Percentiles rank a stretch among this genome's conserved stretches.
phyloP scores from a whole-genome alignment of 2,797 vertebrate species.

The Chloroceryle amazona region DNA sequence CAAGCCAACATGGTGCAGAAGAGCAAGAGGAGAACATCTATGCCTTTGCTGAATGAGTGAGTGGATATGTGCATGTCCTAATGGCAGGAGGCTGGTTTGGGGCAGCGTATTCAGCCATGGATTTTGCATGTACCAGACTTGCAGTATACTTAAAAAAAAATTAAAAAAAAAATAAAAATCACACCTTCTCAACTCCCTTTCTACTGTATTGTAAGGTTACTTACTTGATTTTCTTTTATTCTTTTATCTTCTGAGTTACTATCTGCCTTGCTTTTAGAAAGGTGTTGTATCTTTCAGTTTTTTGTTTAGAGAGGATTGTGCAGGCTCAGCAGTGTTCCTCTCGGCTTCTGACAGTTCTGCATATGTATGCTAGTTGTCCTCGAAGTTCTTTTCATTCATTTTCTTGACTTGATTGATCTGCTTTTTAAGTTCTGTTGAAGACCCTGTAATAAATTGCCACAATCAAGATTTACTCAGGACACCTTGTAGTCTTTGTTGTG shows the following conservation, averaged over 20 bases:
- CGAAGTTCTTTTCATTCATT: conserved; percentile 1
- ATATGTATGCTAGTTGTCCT: not conserved
- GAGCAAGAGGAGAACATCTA: conserved; percentile 95
- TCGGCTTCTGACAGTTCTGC: not conserved
- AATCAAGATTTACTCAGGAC: not conserved
- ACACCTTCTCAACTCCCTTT: not conserved
- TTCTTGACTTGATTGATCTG: not conserved
- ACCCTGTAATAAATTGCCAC: not conserved
- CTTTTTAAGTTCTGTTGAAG: not conserved
- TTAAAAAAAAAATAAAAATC: not conserved
- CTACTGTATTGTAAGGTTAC: not conserved
- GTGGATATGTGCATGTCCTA: conserved; percentile 71
- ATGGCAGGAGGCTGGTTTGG: not conserved
- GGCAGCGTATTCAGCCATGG: not conserved
- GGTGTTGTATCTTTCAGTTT: not conserved
- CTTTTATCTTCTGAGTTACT: not conserved
- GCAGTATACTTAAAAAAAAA: not conserved
- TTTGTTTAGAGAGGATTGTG: conserved; percentile 1
- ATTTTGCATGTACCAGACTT: conserved; percentile 69
- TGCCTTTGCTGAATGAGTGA: conserved; percentile 96
- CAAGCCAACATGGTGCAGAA: conserved; percentile 99
- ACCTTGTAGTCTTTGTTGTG: not conserved
- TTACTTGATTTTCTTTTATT: not conserved
- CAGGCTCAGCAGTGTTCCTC: not conserved
- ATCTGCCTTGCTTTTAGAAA: conserved; percentile 1